Conservation (phyloP, 2,888 invertebrate genomes). For the Chelonus formosanus region DNA sequence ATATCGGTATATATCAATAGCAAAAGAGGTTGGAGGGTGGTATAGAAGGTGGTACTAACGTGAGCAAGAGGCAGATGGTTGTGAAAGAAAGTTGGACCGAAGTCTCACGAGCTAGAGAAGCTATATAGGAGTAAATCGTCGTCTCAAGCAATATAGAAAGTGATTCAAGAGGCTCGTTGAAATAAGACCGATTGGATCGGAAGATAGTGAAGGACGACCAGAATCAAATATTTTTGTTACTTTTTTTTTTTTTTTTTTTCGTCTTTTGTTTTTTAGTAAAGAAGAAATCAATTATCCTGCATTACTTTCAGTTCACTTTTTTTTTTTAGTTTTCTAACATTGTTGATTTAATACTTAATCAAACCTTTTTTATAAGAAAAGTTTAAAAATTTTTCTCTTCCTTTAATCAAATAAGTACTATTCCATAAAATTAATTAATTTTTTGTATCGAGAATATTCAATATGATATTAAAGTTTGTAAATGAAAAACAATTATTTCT, state of each 20-base stretch:
- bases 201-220: not conserved
- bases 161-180: constrained; percentile 9
- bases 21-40: constrained; percentile 7
- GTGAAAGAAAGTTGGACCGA: constrained; percentile 17
- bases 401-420: too few relatives aligned
- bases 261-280: not conserved
- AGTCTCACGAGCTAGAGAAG: constrained; percentile 1
- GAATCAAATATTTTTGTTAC: constrained; percentile 12
- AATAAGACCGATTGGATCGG: constrained; percentile 4
- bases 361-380: too few relatives aligned
- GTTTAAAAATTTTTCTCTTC: too few relatives aligned
- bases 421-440: too few relatives aligned
- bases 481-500: too few relatives aligned
- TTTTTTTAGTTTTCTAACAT: too few relatives aligned
- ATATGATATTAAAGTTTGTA: too few relatives aligned
- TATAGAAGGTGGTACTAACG: constrained; percentile 4
- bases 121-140: not conserved
- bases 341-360: too few relatives aligned
- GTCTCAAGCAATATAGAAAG: constrained; percentile 12
- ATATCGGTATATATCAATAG: constrained; percentile 12
- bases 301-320: too few relatives aligned
- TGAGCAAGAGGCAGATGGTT: constrained; percentile 12
- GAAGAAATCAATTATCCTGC: too few relatives aligned
- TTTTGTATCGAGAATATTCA: too few relatives aligned
- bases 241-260: not conserved